A percentile compares a stretch with the other conserved stretches of the same genome.
These are phyloP conservation scores for Drosophila leonis DNA, from an alignment of 2,888 invertebrate genomes.

Conservation along the genomic window DNA sequence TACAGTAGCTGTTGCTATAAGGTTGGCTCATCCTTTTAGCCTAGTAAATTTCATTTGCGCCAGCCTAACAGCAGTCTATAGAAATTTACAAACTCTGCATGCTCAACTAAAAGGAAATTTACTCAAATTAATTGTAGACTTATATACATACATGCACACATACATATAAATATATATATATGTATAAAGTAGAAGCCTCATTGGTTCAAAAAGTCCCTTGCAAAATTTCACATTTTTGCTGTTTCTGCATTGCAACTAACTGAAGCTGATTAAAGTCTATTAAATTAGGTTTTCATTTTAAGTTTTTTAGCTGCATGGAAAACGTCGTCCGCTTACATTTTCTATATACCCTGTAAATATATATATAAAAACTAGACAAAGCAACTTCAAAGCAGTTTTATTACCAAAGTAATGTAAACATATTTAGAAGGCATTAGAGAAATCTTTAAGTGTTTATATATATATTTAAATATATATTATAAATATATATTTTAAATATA, in stretches of 20 bases:
- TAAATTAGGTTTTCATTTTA: neutral
- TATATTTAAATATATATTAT: no score
- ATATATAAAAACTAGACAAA: no score
- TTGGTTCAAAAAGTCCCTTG: slow-evolving; percentile 5
- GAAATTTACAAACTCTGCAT: slow-evolving; percentile 30
- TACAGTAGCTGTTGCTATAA: slow-evolving; percentile 19
- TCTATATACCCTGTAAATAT: neutral
- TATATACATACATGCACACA: neutral
- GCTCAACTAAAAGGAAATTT: slow-evolving; percentile 43
- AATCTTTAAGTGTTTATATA: no score
- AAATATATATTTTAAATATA: no score
- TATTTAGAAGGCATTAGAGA: no score
- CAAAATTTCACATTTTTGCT: neutral
- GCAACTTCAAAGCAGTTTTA: no score
- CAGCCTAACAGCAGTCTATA: slow-evolving; percentile 48
- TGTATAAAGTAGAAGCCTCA: neutral
- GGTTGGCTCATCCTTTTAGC: slow-evolving; percentile 22
- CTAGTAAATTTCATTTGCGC: slow-evolving; percentile 43
- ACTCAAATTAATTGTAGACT: slow-evolving; percentile 66
- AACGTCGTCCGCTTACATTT: neutral
- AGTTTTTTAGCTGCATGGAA: neutral
- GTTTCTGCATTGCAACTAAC: slow-evolving; percentile 13
- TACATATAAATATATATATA: slow-evolving; percentile 21
- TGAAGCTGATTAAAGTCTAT: slow-evolving; percentile 13
- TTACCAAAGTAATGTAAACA: no score